Evolutionary conservation across 2,113 vertebrate species (phyloP).

Genomic region (Callaeas wilsoni): DNA sequence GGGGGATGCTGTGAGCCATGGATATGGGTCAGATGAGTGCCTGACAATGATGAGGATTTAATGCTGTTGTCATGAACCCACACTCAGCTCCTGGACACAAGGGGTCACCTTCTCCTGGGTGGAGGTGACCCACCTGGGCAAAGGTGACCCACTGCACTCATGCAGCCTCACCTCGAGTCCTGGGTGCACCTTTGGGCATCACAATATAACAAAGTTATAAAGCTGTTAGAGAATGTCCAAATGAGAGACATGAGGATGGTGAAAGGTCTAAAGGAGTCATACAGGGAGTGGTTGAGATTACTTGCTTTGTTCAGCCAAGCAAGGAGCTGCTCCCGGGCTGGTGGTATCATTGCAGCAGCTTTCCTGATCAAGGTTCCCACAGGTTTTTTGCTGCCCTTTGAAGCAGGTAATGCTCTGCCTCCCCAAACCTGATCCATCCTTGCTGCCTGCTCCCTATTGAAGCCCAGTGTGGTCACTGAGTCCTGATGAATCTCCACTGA

Average conservation of each 20-base stretch:
- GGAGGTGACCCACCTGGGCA: background rate
- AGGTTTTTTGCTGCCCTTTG: background rate
- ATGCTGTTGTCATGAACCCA: background rate
- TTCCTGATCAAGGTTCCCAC: fast-evolving
- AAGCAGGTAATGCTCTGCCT: fast-evolving
- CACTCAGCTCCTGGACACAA: background rate
- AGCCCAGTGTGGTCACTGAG: background rate
- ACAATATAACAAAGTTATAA: no score
- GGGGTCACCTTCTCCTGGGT: background rate
- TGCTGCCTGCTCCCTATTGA: background rate
- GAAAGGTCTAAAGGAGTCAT: background rate
- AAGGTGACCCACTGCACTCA: fast-evolving
- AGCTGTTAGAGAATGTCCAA: background rate
- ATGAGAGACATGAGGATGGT: background rate
- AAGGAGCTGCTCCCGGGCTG: background rate
- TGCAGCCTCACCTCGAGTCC: background rate
- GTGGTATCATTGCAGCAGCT: background rate
- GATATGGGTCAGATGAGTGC: fast-evolving
- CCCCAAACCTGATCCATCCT: background rate
- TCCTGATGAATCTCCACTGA: background rate
- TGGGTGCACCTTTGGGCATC: background rate
- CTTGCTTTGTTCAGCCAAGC: background rate
- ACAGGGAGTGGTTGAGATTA: background rate
- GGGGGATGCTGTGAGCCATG: background rate
- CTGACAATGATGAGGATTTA: background rate